These are phyloP conservation scores for Diachasmimorpha longicaudata DNA, from an alignment of 1,140 invertebrate genomes.

Conservation along the genomic window DNA sequence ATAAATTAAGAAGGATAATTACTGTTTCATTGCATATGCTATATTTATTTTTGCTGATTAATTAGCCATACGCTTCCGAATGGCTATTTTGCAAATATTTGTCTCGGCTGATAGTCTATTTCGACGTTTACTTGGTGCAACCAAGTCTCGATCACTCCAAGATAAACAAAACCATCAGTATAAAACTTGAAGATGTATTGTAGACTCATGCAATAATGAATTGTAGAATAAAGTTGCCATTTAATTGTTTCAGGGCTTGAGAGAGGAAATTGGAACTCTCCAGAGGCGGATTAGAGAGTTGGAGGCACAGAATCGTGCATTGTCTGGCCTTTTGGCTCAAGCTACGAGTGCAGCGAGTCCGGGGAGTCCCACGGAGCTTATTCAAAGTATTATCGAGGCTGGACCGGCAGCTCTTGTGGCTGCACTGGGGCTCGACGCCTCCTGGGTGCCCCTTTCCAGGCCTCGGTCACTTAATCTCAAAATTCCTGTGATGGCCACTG, in stretches of 20 bases:
- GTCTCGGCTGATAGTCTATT: too few species aligned
- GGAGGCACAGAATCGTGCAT: conserved; percentile 71
- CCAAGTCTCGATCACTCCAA: too few species aligned
- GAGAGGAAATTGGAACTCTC: conserved; percentile 71
- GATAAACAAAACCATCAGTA: too few species aligned
- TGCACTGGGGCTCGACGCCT: conserved; percentile 62
- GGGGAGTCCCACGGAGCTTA: conserved; percentile 36
- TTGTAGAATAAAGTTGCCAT: too few species aligned
- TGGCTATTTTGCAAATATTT: too few species aligned
- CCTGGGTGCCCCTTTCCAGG: conserved; percentile 69
- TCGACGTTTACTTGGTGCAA: too few species aligned
- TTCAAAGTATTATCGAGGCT: conserved; percentile 50
- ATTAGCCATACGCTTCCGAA: too few species aligned
- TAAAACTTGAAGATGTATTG: too few species aligned
- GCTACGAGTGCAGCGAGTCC: conserved; percentile 66
- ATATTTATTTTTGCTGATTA: too few species aligned
- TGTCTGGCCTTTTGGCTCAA: conserved; percentile 71
- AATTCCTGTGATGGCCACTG: conserved; percentile 63
- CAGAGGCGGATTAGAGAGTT: conserved; percentile 71
- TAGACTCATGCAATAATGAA: too few species aligned
- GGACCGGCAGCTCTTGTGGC: conserved; percentile 48
- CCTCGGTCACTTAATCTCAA: conserved; percentile 72
- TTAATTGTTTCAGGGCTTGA: conserved; percentile 63
- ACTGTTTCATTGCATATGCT: too few species aligned
- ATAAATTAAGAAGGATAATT: too few species aligned